A percentile compares a stretch with the other conserved stretches of the same genome.
Evolutionary conservation across 2,888 invertebrate species (phyloP).

Genomic region (Galerucella nymphaeae): DNA sequence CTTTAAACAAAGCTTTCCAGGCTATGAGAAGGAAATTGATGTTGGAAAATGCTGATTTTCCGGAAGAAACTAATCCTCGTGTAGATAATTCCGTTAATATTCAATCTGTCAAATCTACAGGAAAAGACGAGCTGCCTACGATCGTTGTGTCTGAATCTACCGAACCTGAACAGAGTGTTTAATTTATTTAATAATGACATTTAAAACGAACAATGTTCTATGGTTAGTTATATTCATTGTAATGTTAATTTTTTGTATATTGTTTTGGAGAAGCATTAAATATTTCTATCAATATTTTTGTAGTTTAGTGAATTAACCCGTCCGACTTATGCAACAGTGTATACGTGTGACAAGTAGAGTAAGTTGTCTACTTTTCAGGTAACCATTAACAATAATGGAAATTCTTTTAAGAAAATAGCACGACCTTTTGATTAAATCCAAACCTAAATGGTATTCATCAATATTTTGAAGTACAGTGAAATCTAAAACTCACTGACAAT

Average conservation of each 20-base stretch:
- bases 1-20: conserved; percentile 50
- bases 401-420: too few species aligned
- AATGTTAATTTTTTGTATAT: neutral
- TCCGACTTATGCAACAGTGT: too few species aligned
- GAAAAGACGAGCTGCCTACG: neutral
- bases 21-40: conserved; percentile 15
- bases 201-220: neutral
- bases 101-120: neutral
- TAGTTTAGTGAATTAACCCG: too few species aligned
- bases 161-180: neutral
- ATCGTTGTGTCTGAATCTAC: neutral
- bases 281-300: neutral
- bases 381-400: too few species aligned
- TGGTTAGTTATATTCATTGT: neutral
- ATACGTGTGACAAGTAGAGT: too few species aligned
- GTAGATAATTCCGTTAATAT: neutral
- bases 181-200: neutral
- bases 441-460: too few species aligned
- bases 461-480: too few species aligned
- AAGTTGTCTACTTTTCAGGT: too few species aligned
- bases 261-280: neutral
- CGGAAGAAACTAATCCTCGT: neutral
- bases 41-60: neutral
- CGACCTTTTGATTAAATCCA: too few species aligned
- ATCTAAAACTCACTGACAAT: too few species aligned